Evolutionary conservation across 2,797 vertebrate genomes (phyloP), one percentile per base, ranked within the genome.

Genomic region (Parauchenoglanis punctatus): DNA sequence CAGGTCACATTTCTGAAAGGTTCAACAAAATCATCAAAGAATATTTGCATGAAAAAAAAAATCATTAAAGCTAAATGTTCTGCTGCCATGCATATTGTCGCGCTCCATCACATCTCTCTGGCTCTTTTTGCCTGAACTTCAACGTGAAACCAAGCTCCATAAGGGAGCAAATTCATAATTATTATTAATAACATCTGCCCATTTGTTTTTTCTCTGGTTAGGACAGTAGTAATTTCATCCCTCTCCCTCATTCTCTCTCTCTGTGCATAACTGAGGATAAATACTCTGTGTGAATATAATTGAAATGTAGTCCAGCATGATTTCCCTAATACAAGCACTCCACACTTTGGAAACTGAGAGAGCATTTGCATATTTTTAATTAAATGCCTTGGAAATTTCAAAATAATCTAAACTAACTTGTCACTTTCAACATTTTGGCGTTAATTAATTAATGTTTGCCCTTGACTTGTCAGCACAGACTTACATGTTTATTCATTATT

Each of bases 281-380:
- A 91, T 90, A 67, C 72, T 59, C 89, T 80, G 80, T 67, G 65
- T 89, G 84, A 82, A 88, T 88, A 63, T 94, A 94, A 94, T 92
- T 95, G 92, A 94, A 94, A 94, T 92, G 85, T 92, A 92, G 91
- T 94, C 91, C 83, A 93, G 91, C 91, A 91, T 91, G 28, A 90
- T 91, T 93, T 94, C 88, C 84, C 85, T 91, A 93, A 94, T 94
- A 94, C 87, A 88, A 93, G 91, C 93, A 93, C 93, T 95, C 91
- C 88, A 94, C 93, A 70, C 92, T 92, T 91, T 93, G 92, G 90
- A 93, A 94, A 93, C 93, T 91, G 89, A 86, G 83, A 87, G 70
- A 10, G 52, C 83, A 95, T 96, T 96, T 93, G 93, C 95, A 96
- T 96, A 96, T 94, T 96, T 95, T 94, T 95, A 95, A 96, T 96